phyloP scores from a whole-genome alignment of 2,113 vertebrate species.

The Capreolus pygargus region DNA sequence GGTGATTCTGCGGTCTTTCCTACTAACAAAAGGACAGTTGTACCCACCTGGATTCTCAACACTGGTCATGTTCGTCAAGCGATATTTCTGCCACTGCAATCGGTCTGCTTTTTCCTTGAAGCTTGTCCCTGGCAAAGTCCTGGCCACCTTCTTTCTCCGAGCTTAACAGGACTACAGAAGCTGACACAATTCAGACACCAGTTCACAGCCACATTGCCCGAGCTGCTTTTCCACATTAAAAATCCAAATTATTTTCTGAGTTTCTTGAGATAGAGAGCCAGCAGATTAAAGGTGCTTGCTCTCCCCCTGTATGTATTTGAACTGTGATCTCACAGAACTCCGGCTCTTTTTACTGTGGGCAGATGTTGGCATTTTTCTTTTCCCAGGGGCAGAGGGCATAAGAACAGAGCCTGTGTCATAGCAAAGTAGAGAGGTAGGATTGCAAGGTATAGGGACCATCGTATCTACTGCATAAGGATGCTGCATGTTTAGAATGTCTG shows the following conservation, averaged over 20 bases:
- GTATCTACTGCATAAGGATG: background rate
- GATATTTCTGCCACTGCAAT: background rate
- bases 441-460: background rate
- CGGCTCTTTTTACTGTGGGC: background rate
- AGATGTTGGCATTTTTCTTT: background rate
- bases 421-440: background rate
- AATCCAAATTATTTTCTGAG: background rate
- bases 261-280: background rate
- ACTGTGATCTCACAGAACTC: background rate
- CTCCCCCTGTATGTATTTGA: background rate
- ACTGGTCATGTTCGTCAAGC: background rate
- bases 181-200: background rate
- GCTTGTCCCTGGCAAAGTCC: background rate
- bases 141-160: background rate
- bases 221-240: background rate
- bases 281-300: background rate
- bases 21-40: background rate
- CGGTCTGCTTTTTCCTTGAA: background rate
- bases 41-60: background rate
- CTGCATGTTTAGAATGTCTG: background rate
- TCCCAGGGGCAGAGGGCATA: background rate
- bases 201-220: background rate
- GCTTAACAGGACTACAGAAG: background rate
- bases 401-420: background rate
- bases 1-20: background rate